Base-by-base conservation (phyloP, 1,140 invertebrate species). In the Ladona fulva region DNA sequence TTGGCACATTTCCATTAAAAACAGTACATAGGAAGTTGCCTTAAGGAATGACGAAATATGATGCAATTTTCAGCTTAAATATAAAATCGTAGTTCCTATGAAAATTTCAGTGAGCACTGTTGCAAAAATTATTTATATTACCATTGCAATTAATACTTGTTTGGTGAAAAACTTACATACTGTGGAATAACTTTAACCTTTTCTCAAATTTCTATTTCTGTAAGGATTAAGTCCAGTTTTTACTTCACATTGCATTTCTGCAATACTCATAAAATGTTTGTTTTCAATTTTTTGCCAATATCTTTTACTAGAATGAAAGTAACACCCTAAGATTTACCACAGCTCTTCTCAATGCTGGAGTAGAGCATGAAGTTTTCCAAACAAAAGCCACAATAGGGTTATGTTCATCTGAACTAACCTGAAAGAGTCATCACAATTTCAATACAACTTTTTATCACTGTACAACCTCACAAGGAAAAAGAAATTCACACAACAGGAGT, bases 381-480 rank as follows among this genome's bases (percentile, higher is more conserved):
- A 66, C 3, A 16, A 66, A 66, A 66, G 52, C 52, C n/a, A 22
- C 52, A 66, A 66, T 66, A 12, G 16, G 52, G 52, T 3, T 66
- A 16, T 6, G 52, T 66, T 22, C 52, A 22, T 66, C n/a, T 66
- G 52, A 66, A 66, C 52, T 5, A 66, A 66, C 52, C n/a, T 66
- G 5, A 66, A 37, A 66, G 52, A 19, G 52, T 66, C 52, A 66
- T 66, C 52, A 66, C 52, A 66, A 66, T 66, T 66, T 66, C n/a
- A 66, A 66, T 66, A 66, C 52, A 66, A 66, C 52, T 66, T 66
- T 66, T 66, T 66, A 66, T 66, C 52, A 66, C 52, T 66, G 52
- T 66, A 66, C 52, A 66, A 66, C 14, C 52, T 22, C 52, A 66
- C 52, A 22, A 66, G 52, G 52, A 16, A 66, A 66, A 66, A 66